phyloP scores from a whole-genome alignment of 2,113 vertebrate genomes.

The Tupaia chinensis region DNA sequence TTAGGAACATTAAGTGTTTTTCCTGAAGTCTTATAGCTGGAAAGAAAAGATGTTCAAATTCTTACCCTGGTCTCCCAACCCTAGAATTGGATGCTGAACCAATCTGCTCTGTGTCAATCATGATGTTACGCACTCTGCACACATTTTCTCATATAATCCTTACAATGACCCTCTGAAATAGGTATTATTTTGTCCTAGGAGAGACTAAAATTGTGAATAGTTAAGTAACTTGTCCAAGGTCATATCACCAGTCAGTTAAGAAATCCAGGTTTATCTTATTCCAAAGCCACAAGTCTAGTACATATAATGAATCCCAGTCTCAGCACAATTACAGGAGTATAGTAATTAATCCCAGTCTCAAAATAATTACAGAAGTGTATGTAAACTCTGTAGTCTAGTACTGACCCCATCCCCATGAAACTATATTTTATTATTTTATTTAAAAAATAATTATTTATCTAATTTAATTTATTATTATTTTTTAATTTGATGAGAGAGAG shows the following conservation, averaged over 20 bases:
- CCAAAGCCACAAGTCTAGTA: background rate
- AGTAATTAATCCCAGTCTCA: too few relatives aligned
- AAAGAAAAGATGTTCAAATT: background rate
- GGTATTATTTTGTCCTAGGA: background rate
- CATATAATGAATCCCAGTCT: too few relatives aligned
- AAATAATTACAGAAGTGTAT: background rate
- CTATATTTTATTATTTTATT: too few relatives aligned
- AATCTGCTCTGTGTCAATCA: background rate
- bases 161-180: background rate
- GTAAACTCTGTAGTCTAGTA: background rate
- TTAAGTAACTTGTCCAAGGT: background rate
- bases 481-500: too few relatives aligned
- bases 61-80: background rate
- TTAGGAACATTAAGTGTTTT: background rate
- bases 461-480: too few relatives aligned
- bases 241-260: background rate
- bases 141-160: background rate
- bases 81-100: background rate
- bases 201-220: background rate
- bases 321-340: fast-evolving
- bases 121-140: background rate
- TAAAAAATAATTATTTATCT: too few relatives aligned
- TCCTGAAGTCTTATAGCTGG: background rate
- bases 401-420: background rate
- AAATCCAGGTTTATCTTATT: background rate